Base-by-base conservation (phyloP, 1,140 invertebrate genomes). In the Micrasema longulum region DNA sequence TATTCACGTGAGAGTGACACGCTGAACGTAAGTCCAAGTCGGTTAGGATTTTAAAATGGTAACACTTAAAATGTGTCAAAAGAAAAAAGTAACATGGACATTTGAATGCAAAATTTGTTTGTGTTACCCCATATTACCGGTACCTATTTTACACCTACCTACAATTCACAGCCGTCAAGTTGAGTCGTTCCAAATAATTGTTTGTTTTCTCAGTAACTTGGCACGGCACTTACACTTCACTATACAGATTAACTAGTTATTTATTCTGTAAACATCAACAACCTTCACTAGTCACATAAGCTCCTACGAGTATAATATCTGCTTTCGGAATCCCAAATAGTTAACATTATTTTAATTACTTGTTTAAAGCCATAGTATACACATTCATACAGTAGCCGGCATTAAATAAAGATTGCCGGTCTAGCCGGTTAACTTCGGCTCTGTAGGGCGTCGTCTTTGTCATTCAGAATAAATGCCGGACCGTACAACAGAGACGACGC, bases 91-190 rank as follows among this genome's bases (percentile, higher is more conserved):
- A 45, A 45, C n/a, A 45, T 16, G 9, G 18, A n/a, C n/a, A 45
- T 16, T 57, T 16, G n/a, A 36, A 57, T 16, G n/a, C 12, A 12
- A 38, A 12, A 5, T 38, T 12, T 26, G 52, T 16, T 45, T 38
- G 57, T 0, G 38, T 63, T 43, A 63, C 41, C 43, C n/a, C 43
- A 45, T 45, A 45, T 3, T 45, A 45, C n/a, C 10, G 10, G n/a
- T n/a, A n/a, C 10, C 38, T 41, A 41, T 41, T 60, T 43, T 63
- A 63, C 23, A n/a, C 23, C 38, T 35, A 62, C 18, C 57, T 23
- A 63, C 36, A 43, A 63, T 63, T 63, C 45, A 63, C 20, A 63
- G 57, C 57, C 41, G 20, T 63, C 57, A 45, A 36, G 14, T n/a
- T 63, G n/a, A n/a, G n/a, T n/a, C n/a, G 41, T 60, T 38, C 41